Percentiles rank a stretch among this genome's conserved stretches.
These are phyloP conservation scores for Delphinapterus leucas DNA, from an alignment of 2,113 vertebrate genomes.

Conservation along the genomic window DNA sequence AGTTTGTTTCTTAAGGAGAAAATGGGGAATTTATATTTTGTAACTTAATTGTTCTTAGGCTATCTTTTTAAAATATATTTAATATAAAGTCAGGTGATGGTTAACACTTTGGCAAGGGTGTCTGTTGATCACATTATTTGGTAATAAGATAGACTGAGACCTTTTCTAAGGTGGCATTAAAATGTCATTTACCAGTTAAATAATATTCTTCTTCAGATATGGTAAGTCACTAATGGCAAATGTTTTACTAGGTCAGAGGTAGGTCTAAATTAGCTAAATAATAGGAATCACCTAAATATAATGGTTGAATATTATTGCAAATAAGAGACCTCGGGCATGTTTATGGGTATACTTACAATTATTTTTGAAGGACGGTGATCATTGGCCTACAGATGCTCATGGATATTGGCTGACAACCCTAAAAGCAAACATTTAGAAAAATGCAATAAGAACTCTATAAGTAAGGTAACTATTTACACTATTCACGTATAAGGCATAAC, in stretches of 20 bases:
- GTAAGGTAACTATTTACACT: neutral
- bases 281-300: neutral
- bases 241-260: neutral
- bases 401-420: slow-evolving; percentile 61
- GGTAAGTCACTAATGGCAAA: neutral
- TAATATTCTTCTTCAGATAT: neutral
- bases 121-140: slow-evolving; percentile 4
- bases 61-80: neutral
- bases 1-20: slow-evolving; percentile 12
- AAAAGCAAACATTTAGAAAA: slow-evolving; percentile 61
- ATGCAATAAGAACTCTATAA: slow-evolving; percentile 22
- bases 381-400: slow-evolving; percentile 58
- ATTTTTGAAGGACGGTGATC: slow-evolving; percentile 37
- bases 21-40: neutral
- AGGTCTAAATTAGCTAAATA: neutral
- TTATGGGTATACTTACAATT: slow-evolving; percentile 64
- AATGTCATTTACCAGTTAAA: neutral
- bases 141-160: neutral
- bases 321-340: neutral
- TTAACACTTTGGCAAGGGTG: neutral
- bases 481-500: neutral
- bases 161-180: slow-evolving; percentile 38
- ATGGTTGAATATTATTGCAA: neutral
- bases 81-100: neutral
- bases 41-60: neutral